A percentile compares a stretch with the other conserved stretches of the same genome.
phyloP scores from a whole-genome alignment of 2,888 invertebrate genomes.

The Phragmatobia fuliginosa region DNA sequence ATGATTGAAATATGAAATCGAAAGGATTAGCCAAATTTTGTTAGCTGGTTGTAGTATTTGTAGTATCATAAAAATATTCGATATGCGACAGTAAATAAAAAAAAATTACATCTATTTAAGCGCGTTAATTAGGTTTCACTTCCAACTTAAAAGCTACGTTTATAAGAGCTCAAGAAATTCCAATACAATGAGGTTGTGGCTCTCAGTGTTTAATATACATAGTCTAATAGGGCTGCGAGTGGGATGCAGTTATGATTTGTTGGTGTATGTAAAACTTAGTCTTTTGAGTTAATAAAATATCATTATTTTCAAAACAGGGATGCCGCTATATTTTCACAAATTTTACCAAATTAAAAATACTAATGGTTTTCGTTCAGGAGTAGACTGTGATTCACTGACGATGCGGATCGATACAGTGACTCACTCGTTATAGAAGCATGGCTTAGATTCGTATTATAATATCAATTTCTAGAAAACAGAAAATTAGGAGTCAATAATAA shows the following conservation, averaged over 20 bases:
- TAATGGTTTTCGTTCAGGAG: no score
- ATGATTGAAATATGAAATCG: not conserved
- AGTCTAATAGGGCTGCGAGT: slow-evolving; percentile 15
- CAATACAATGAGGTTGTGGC: slow-evolving; percentile 1
- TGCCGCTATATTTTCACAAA: not conserved
- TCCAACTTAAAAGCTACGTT: not conserved
- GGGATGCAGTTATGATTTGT: slow-evolving; percentile 6
- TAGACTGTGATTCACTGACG: no score
- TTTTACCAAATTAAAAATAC: not conserved
- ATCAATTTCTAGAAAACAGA: not conserved
- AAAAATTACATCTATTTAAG: not conserved
- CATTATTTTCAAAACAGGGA: not conserved
- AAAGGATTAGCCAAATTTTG: not conserved
- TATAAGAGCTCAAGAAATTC: slow-evolving; percentile 3
- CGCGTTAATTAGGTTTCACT: not conserved
- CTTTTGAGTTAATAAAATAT: not conserved
- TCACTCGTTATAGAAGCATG: no score
- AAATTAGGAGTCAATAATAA: no score
- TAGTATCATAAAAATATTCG: not conserved
- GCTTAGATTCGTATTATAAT: not conserved
- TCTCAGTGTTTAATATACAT: slow-evolving; percentile 9
- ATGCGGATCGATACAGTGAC: no score
- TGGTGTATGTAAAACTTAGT: not conserved
- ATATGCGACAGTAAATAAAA: not conserved
- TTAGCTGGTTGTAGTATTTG: not conserved